Percentiles rank a stretch among this genome's conserved stretches.
Conservation (phyloP, 1,140 invertebrate genomes). For the Agrypnia vestita region DNA sequence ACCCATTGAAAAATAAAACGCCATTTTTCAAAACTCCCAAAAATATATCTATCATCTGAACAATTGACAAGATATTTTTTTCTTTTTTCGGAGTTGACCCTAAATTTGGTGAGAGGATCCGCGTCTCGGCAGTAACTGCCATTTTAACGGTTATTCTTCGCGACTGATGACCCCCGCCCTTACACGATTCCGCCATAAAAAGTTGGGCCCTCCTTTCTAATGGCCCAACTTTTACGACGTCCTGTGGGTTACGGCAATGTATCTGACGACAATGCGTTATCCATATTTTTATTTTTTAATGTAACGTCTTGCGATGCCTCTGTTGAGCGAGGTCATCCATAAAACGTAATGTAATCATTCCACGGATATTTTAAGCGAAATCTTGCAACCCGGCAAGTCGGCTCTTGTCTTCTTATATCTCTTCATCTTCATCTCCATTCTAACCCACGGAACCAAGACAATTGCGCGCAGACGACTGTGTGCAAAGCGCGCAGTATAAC, state of each 20-base stretch:
- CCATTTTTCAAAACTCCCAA: too few relatives aligned
- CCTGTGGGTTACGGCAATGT: constrained; percentile 26
- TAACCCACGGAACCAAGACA: too few relatives aligned
- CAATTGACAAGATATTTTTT: background rate
- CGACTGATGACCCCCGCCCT: constrained; percentile 33
- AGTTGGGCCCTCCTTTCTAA: constrained; percentile 22
- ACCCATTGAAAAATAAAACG: too few relatives aligned
- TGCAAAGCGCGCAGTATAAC: too few relatives aligned
- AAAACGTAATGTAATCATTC: constrained; percentile 15
- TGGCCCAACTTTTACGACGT: constrained; percentile 36
- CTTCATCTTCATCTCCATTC: too few relatives aligned
- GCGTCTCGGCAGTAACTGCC: constrained; percentile 19
- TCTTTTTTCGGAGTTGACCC: constrained; percentile 1
- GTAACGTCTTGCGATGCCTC: background rate
- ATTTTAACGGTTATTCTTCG: constrained; percentile 34
- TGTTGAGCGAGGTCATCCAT: background rate
- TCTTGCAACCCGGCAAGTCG: too few relatives aligned
- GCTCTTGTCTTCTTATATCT: too few relatives aligned
- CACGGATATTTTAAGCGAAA: background rate
- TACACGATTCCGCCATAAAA: constrained; percentile 34
- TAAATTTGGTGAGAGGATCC: constrained; percentile 14
- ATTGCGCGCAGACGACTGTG: too few relatives aligned
- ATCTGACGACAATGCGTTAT: constrained; percentile 33
- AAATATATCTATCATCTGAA: too few relatives aligned
- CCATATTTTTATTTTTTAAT: constrained; percentile 36